Conservation (phyloP, 2,113 vertebrate genomes). For the Tenebrosternarchus preto region DNA sequence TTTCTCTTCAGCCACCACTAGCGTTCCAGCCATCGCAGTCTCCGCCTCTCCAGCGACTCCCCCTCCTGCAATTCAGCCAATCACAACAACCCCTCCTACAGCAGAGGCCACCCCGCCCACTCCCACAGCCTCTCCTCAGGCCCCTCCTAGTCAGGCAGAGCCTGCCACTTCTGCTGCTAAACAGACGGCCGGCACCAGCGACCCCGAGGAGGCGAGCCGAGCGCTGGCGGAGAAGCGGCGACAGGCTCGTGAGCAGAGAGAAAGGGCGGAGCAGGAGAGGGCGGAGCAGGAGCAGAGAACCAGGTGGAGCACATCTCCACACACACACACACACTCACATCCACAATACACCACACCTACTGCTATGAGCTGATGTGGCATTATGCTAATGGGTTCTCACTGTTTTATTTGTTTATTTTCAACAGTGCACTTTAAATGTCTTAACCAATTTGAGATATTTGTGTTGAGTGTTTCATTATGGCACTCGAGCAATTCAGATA, state of each 20-base stretch:
- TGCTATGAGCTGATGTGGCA: too few relatives aligned
- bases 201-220: slow-evolving; percentile 88
- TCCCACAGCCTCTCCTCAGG: slow-evolving; percentile 27
- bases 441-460: too few relatives aligned
- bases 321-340: not conserved
- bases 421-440: too few relatives aligned
- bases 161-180: slow-evolving; percentile 63
- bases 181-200: slow-evolving; percentile 84
- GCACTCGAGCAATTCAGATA: too few relatives aligned
- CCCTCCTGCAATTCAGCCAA: slow-evolving; percentile 57
- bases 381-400: too few relatives aligned
- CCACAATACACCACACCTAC: not conserved
- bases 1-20: slow-evolving; percentile 45
- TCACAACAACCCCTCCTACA: slow-evolving; percentile 6
- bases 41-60: slow-evolving; percentile 62
- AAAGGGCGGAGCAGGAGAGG: slow-evolving; percentile 87
- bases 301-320: slow-evolving; percentile 73
- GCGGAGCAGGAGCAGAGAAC: slow-evolving; percentile 83
- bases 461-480: too few relatives aligned
- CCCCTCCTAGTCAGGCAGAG: slow-evolving; percentile 31
- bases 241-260: slow-evolving; percentile 90
- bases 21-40: slow-evolving; percentile 70
- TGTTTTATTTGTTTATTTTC: not conserved
- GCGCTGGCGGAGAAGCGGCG: slow-evolving; percentile 88
- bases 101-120: slow-evolving; percentile 27